A percentile compares a stretch with the other conserved stretches of the same genome.
Conservation (phyloP, 2,113 vertebrate species). For the Microtus pennsylvanicus region DNA sequence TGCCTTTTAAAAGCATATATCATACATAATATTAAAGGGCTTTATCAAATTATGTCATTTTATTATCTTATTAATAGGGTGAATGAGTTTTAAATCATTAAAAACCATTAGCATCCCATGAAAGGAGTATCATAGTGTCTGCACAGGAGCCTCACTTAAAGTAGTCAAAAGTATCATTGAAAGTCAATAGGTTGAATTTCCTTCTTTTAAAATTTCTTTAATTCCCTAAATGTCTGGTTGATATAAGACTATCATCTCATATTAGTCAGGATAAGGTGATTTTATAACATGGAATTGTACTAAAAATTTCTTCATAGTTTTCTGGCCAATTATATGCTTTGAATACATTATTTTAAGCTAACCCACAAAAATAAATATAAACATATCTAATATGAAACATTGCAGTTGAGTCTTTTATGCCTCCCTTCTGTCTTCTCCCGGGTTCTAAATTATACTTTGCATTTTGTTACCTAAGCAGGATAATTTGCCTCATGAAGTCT, state of each 20-base stretch:
- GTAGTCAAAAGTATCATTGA: not conserved
- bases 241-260: not conserved
- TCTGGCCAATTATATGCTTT: not conserved
- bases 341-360: not conserved
- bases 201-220: not conserved
- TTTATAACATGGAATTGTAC: not conserved
- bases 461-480: not conserved
- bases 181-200: not conserved
- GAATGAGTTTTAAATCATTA: not conserved
- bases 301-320: not conserved
- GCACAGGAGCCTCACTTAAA: too few relatives aligned
- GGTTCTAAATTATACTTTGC: not conserved
- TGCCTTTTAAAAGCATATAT: not conserved
- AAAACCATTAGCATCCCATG: not conserved
- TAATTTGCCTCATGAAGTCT: not conserved
- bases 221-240: not conserved
- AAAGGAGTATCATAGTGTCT: not conserved
- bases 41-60: too few relatives aligned
- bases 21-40: not conserved
- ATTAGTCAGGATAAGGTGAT: not conserved
- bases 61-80: not conserved
- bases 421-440: rapidly evolving
- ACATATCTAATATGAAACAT: not conserved
- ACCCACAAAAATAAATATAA: not conserved
- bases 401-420: not conserved